Conservation (phyloP, 1,140 invertebrate genomes). For the Drosophila virilis region DNA sequence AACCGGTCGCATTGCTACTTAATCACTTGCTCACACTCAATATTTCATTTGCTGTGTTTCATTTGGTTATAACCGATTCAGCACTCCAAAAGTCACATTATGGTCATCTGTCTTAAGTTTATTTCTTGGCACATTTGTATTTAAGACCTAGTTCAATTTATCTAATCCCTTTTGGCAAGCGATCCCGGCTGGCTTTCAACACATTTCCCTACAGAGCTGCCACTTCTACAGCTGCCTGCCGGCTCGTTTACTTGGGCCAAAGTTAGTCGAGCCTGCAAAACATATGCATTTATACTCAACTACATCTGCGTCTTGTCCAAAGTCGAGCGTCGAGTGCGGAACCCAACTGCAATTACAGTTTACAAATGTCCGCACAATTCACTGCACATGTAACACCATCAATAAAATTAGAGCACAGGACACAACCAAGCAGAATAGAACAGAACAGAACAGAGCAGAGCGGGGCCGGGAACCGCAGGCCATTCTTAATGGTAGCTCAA, state of each 20-base stretch:
- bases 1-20: too few relatives aligned
- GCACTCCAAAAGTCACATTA: constrained; percentile 8
- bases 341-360: constrained; percentile 70
- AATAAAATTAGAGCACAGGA: constrained; percentile 78
- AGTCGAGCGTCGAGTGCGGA: constrained; percentile 33
- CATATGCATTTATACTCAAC: constrained; percentile 48
- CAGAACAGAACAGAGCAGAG: constrained; percentile 1
- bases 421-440: constrained; percentile 12
- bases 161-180: constrained; percentile 35
- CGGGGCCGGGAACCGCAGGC: constrained; percentile 24
- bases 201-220: constrained; percentile 6
- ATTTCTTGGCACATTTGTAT: constrained; percentile 35
- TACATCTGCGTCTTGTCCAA: constrained; percentile 40
- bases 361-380: constrained; percentile 70
- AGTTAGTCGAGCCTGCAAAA: constrained; percentile 46
- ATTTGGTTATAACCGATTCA: constrained; percentile 1
- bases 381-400: constrained; percentile 78
- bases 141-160: constrained; percentile 40
- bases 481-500: constrained; percentile 55
- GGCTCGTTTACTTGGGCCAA: constrained; percentile 32
- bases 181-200: constrained; percentile 35
- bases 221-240: background rate
- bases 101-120: constrained; percentile 28
- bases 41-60: background rate
- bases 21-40: background rate